phyloP scores from a whole-genome alignment of 2,797 vertebrate genomes.

The Pelobates cultripes region DNA sequence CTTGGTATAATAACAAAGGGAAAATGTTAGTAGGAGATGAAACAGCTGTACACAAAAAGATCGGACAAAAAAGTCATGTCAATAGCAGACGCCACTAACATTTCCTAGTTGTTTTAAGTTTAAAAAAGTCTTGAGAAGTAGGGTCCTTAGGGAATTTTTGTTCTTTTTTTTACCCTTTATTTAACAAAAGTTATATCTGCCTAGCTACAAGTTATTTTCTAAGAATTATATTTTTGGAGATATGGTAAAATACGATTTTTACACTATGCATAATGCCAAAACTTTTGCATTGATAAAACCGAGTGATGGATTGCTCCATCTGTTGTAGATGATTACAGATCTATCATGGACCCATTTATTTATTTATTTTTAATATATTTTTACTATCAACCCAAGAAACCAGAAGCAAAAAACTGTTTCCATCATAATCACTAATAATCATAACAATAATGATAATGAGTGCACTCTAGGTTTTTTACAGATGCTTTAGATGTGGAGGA shows the following conservation, averaged over 20 bases:
- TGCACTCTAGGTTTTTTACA: too few species aligned
- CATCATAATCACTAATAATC: too few species aligned
- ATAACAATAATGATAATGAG: too few species aligned
- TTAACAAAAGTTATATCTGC: neutral
- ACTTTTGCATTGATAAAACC: neutral
- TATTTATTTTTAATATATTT: too few species aligned
- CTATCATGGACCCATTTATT: too few species aligned
- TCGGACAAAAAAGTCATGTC: slow-evolving; percentile 5
- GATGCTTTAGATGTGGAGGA: too few species aligned
- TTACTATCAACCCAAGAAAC: too few species aligned
- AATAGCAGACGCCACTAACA: neutral
- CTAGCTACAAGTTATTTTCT: neutral
- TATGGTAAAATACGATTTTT: too few species aligned
- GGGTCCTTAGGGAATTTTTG: neutral
- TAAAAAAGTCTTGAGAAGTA: neutral
- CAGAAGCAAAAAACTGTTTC: too few species aligned
- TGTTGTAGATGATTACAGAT: too few species aligned
- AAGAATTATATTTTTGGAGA: neutral
- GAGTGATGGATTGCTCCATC: neutral
- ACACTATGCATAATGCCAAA: too few species aligned
- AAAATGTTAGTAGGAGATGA: slow-evolving; percentile 60
- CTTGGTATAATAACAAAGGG: slow-evolving; percentile 56
- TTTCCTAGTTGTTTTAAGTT: slow-evolving; percentile 7
- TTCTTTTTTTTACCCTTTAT: neutral
- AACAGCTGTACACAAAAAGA: slow-evolving; percentile 22